phyloP scores from a whole-genome alignment of 2,113 vertebrate species.

The Pollimyrus isidori region DNA sequence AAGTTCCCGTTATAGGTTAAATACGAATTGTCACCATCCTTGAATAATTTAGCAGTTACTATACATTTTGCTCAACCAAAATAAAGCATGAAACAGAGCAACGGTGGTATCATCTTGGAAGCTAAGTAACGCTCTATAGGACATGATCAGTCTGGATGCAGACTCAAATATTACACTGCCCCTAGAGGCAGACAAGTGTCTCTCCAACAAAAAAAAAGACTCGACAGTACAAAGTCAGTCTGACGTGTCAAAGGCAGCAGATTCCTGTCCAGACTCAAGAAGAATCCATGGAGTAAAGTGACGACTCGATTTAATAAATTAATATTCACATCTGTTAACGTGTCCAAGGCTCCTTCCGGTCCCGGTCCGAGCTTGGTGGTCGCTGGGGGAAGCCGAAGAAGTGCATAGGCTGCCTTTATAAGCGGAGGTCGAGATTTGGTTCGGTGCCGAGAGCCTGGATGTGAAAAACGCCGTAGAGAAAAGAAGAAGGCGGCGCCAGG shows the following conservation, averaged over 20 bases:
- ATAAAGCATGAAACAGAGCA: not conserved
- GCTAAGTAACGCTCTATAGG: not conserved
- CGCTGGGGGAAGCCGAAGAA: conserved; percentile 87
- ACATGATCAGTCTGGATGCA: not conserved
- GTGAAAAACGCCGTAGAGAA: conserved; percentile 52
- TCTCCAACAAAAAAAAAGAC: too few species aligned
- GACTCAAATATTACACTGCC: conserved; percentile 9
- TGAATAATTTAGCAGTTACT: not conserved
- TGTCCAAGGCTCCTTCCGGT: conserved; percentile 89
- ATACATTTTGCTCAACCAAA: conserved; percentile 13
- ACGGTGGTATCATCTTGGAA: not conserved
- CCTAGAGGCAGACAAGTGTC: not conserved
- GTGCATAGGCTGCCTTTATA: conserved; percentile 71
- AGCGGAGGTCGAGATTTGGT: conserved; percentile 54
- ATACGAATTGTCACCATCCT: not conserved
- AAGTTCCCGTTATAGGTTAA: not conserved
- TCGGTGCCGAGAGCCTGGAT: conserved; percentile 51
- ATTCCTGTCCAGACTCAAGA: conserved; percentile 25
- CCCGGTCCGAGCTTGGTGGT: conserved; percentile 65
- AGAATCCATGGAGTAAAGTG: conserved; percentile 67
- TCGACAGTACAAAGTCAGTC: not conserved
- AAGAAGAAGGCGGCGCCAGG: conserved; percentile 14
- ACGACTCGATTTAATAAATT: conserved; percentile 99
- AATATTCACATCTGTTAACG: conserved; percentile 82
- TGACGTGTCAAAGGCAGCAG: conserved; percentile 1